Percentiles rank a stretch among this genome's conserved stretches.
These are phyloP conservation scores for Orchesellides sinensis DNA, from an alignment of 2,888 invertebrate species.

Conservation along the genomic window DNA sequence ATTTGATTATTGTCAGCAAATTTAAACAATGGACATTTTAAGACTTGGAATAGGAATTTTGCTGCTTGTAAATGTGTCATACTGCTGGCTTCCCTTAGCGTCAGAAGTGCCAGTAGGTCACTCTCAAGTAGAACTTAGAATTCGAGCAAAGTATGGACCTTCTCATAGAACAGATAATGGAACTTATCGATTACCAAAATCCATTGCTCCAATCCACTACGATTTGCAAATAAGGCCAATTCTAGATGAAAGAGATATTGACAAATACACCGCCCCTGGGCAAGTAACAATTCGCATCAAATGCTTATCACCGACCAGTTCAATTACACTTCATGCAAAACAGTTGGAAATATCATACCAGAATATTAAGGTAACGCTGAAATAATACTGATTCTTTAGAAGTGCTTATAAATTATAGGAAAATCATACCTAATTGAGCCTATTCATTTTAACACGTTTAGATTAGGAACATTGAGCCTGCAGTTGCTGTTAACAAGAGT, in stretches of 20 bases:
- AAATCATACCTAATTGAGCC: too few relatives aligned
- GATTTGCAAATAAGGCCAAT: conserved; percentile 42
- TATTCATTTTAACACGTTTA: conserved; percentile 3
- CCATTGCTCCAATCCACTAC: conserved; percentile 45
- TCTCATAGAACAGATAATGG: too few relatives aligned
- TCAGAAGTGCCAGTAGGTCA: too few relatives aligned
- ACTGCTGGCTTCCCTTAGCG: too few relatives aligned
- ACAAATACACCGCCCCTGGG: conserved; percentile 43
- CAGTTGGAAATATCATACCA: conserved; percentile 30
- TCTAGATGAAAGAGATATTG: conserved; percentile 4
- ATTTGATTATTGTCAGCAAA: too few relatives aligned
- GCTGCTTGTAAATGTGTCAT: too few relatives aligned
- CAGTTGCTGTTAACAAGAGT: neutral
- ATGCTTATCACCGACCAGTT: neutral
- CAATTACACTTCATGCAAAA: conserved; percentile 37
- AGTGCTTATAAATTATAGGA: neutral
- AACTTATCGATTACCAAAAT: conserved; percentile 36
- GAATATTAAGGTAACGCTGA: conserved; percentile 19
- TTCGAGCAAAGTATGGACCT: too few relatives aligned
- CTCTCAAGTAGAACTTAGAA: too few relatives aligned
- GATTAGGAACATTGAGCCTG: neutral
- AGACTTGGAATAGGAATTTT: too few relatives aligned
- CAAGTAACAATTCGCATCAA: conserved; percentile 24
- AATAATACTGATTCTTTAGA: too few relatives aligned
- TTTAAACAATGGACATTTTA: too few relatives aligned